Base-by-base conservation (phyloP, 2,797 vertebrate species). In the Hippocampus kuda region DNA sequence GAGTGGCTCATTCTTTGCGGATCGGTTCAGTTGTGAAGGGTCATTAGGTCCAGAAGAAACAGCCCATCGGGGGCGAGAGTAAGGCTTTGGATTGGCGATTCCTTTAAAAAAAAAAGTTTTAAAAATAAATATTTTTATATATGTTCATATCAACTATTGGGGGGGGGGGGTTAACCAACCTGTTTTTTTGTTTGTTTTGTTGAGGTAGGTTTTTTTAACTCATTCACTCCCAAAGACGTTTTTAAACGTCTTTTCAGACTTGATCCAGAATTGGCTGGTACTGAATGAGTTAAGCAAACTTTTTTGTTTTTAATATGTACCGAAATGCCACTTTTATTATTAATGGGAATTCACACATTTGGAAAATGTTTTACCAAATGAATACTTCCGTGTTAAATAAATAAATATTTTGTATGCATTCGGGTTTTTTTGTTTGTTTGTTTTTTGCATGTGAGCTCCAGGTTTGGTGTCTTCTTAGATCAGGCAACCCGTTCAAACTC, bases 31-130 rank as follows among this genome's bases (percentile, higher is more conserved):
- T 73, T 84, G 80, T 79, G 76, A 84, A 90, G 59, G 16, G 59
- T 34, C 38, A 30, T 30, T 61, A 61, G 88, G 88, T 92, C 88
- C 87, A 89, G 88, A 88, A 77, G 66, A 79, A 78, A 78, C 75
- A 67, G 63, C 84, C 87, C 84, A 77, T 83, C 84, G 85, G 83
- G 82, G 85, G 82, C 49, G 62, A 65, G 78, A 86, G 85, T 93
- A 93, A 93, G 91, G 91, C 91, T 92, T 92, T 91, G 90, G 90
- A 91, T 90, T 83, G 87, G 88, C 89, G 83, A 86, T 83, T 78
- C 75, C 81, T 79, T 41, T 41, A 20, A 44, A 66, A 66, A 66
- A 65, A 24, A 26, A 65, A 60, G 22, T n/a, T 53, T n/a, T 10
- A 53, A 88, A 92, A 92, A 91, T 91, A 92, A 92, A 91, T 90